Percentiles rank a stretch among this genome's conserved stretches.
Evolutionary conservation across 2,113 vertebrate genomes (phyloP).

Genomic region (Aphyosemion australe): DNA sequence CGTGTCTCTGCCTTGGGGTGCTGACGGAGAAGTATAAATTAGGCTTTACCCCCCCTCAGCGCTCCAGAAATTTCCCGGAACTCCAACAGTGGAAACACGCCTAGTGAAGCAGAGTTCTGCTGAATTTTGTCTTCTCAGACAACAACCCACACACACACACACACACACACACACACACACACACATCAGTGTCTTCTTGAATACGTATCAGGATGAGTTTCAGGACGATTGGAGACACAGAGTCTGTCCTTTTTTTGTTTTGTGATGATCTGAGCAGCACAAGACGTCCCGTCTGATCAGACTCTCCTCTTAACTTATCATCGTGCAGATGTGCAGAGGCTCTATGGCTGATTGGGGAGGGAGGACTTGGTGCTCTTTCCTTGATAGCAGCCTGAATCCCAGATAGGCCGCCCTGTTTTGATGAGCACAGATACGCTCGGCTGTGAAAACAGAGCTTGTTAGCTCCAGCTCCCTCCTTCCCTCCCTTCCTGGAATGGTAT

Average conservation of each 20-base stretch:
- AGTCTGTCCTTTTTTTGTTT: background rate
- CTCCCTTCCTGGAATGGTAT: slow-evolving; percentile 28
- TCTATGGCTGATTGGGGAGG: background rate
- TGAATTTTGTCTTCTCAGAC: slow-evolving; percentile 27
- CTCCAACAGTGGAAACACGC: too few species aligned
- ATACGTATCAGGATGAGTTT: background rate
- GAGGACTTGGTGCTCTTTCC: slow-evolving; percentile 1
- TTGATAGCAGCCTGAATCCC: slow-evolving; percentile 37
- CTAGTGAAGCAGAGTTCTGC: too few species aligned
- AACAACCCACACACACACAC: too few species aligned
- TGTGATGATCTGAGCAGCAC: slow-evolving; percentile 3
- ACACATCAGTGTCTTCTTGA: background rate
- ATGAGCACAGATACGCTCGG: slow-evolving; percentile 38
- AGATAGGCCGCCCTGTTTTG: slow-evolving; percentile 44
- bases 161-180: too few species aligned
- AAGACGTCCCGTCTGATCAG: slow-evolving; percentile 8
- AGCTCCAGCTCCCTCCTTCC: slow-evolving; percentile 2
- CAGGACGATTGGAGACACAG: background rate
- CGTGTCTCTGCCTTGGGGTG: too few species aligned
- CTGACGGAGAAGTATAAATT: too few species aligned
- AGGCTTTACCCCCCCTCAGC: too few species aligned
- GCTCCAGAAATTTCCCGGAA: too few species aligned
- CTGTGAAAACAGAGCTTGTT: slow-evolving; percentile 46
- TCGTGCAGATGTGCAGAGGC: slow-evolving; percentile 10
- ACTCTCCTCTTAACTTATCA: slow-evolving; percentile 16